Conservation (phyloP, 1,140 invertebrate species). For the Chrysopa pallens region DNA sequence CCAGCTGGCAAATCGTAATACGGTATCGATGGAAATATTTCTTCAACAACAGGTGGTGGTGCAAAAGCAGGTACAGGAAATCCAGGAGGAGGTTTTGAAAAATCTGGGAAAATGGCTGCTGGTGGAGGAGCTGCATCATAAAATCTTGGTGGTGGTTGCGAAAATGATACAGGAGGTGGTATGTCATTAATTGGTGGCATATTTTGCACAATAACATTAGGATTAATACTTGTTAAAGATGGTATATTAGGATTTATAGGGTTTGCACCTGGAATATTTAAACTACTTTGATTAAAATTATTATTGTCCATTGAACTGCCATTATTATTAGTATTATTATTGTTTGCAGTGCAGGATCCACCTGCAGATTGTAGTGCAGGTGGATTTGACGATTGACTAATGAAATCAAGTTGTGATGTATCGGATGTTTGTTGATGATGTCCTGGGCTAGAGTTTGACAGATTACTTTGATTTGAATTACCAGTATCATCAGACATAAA, state of each 20-base stretch:
- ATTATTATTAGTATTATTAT: too few species aligned
- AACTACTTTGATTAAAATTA: too few species aligned
- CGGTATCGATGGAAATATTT: constrained; percentile 74
- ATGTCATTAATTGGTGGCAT: background rate
- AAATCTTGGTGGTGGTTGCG: constrained; percentile 37
- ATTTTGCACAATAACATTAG: background rate
- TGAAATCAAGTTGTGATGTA: too few species aligned
- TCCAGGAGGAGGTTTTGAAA: constrained; percentile 70
- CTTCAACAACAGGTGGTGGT: constrained; percentile 33
- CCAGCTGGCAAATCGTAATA: constrained; percentile 94
- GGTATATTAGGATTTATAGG: constrained; percentile 11
- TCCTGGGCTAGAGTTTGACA: background rate
- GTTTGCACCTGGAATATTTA: background rate
- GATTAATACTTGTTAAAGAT: constrained; percentile 6
- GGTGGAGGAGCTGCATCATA: constrained; percentile 18
- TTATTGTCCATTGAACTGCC: too few species aligned
- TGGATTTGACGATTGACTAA: too few species aligned
- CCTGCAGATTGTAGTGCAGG: too few species aligned
- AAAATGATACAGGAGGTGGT: constrained; percentile 17
- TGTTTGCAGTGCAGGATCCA: too few species aligned
- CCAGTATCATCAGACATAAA: background rate
- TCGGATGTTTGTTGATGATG: too few species aligned
- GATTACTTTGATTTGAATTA: background rate
- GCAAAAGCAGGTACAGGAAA: constrained; percentile 35
- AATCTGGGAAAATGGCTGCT: constrained; percentile 43